These are phyloP conservation scores for Sturnira hondurensis DNA, from an alignment of 2,113 vertebrate species.

Conservation along the genomic window DNA sequence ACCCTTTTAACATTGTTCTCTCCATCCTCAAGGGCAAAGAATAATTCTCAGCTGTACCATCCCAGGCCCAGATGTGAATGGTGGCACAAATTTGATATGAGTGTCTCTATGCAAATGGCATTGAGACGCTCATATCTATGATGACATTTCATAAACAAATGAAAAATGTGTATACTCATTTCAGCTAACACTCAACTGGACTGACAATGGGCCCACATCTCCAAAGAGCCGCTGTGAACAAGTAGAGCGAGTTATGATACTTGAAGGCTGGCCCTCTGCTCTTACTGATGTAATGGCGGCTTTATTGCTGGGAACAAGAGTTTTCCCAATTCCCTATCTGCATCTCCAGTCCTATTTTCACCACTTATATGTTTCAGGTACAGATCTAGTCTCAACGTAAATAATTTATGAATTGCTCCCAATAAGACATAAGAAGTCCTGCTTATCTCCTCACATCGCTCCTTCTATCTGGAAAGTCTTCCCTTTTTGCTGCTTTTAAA, in stretches of 20 bases:
- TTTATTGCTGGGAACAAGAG: constrained; percentile 27
- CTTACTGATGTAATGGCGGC: background rate
- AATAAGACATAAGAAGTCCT: background rate
- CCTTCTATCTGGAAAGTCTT: background rate
- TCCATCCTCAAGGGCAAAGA: background rate
- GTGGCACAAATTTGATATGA: background rate
- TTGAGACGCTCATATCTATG: background rate
- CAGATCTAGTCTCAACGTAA: background rate
- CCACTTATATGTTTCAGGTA: constrained; percentile 30
- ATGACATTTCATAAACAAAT: background rate
- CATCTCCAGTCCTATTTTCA: constrained; percentile 30
- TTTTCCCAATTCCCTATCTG: background rate
- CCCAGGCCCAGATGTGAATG: background rate
- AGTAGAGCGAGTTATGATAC: background rate
- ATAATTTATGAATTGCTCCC: background rate
- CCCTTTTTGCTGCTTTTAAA: background rate
- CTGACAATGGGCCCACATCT: background rate
- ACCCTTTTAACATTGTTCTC: background rate
- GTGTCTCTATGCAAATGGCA: background rate
- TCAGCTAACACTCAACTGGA: background rate
- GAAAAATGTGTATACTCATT: background rate
- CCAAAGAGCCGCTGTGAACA: constrained; percentile 22
- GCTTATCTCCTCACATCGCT: background rate
- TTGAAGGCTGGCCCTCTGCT: background rate
- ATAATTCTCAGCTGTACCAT: background rate